A percentile compares a stretch with the other conserved stretches of the same genome.
phyloP scores from a whole-genome alignment of 2,113 vertebrate genomes.

The Kryptolebias marmoratus region DNA sequence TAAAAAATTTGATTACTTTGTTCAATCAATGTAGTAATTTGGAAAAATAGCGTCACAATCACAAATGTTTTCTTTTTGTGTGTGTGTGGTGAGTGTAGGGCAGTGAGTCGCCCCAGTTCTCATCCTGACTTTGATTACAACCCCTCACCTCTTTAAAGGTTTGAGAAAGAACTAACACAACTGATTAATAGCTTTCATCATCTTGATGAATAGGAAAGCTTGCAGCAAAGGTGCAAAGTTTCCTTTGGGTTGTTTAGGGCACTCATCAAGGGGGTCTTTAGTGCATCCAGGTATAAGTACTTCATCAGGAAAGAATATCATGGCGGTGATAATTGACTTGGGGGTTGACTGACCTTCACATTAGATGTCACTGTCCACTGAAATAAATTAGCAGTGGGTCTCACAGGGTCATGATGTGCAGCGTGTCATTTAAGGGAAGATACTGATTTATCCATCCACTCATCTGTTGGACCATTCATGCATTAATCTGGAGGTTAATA shows the following conservation, averaged over 20 bases:
- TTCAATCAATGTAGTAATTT: constrained; percentile 35
- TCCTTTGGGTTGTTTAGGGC: constrained; percentile 10
- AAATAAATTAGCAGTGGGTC: background rate
- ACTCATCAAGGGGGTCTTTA: constrained; percentile 32
- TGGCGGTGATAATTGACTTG: constrained; percentile 6
- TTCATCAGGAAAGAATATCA: constrained; percentile 33
- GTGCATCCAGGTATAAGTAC: constrained; percentile 21
- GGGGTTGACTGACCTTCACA: constrained; percentile 12
- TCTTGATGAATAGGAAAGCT: constrained; percentile 41
- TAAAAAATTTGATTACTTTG: constrained; percentile 16
- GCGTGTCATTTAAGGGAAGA: too few relatives aligned
- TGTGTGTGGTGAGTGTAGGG: constrained; percentile 3
- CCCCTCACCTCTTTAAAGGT: constrained; percentile 9
- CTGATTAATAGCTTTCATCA: constrained; percentile 54
- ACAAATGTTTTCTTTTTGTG: constrained; percentile 8
- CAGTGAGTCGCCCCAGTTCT: constrained; percentile 13
- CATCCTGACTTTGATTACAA: constrained; percentile 50
- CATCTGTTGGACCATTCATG: too few relatives aligned
- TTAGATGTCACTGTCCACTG: constrained; percentile 4
- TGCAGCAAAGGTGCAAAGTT: constrained; percentile 37
- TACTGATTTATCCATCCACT: background rate
- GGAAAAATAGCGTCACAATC: constrained; percentile 25
- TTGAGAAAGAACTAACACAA: constrained; percentile 22
- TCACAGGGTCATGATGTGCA: background rate
- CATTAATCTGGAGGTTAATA: background rate